phyloP scores from a whole-genome alignment of 1,140 invertebrate species.

The Plutomurus gul region DNA sequence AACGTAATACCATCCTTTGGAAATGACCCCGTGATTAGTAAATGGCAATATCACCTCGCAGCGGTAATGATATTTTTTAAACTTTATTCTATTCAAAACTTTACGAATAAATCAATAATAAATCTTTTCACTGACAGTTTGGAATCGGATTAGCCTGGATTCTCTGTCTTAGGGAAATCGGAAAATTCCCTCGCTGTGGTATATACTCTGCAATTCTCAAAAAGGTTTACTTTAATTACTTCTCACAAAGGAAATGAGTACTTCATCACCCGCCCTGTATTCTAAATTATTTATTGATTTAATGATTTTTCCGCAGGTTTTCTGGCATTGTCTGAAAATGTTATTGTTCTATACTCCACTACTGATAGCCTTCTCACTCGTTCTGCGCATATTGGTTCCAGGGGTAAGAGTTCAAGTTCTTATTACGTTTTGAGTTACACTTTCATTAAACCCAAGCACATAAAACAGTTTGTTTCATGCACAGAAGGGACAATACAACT shows the following conservation, averaged over 20 bases:
- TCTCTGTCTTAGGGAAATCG: constrained; percentile 39
- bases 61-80: constrained; percentile 25
- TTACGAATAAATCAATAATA: not conserved
- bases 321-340: constrained; percentile 42
- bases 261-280: too few relatives aligned
- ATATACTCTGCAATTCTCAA: constrained; percentile 30
- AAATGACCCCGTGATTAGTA: not conserved
- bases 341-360: constrained; percentile 39
- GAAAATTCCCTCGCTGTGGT: constrained; percentile 33
- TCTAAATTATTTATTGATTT: too few relatives aligned
- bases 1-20: constrained; percentile 21
- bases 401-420: too few relatives aligned
- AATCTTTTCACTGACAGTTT: constrained; percentile 14
- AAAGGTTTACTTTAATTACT: too few relatives aligned
- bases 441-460: not conserved
- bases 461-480: not conserved
- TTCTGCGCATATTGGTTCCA: constrained; percentile 36
- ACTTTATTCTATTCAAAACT: not conserved
- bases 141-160: constrained; percentile 42
- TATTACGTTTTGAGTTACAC: not conserved
- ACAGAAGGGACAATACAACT: constrained; percentile 45
- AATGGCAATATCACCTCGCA: constrained; percentile 34
- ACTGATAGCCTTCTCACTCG: constrained; percentile 34
- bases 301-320: constrained; percentile 16
- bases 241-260: too few relatives aligned